Conservation (phyloP, 2,113 vertebrate species). For the Parus major region DNA sequence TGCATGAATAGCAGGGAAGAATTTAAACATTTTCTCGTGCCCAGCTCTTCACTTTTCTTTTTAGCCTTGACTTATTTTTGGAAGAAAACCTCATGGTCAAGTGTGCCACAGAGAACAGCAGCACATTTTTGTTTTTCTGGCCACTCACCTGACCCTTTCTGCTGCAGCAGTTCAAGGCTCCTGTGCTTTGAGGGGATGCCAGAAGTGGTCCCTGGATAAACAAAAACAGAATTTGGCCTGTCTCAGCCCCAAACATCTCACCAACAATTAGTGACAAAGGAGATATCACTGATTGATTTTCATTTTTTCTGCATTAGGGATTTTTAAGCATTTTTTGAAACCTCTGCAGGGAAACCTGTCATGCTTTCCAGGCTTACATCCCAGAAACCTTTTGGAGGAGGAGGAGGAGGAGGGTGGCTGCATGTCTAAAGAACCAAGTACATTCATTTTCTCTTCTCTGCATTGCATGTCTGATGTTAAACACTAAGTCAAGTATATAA, state of each 20-base stretch:
- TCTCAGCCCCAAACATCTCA: background rate
- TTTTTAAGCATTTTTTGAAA: background rate
- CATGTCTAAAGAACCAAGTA: background rate
- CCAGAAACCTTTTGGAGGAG: background rate
- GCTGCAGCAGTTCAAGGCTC: background rate
- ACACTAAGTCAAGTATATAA: background rate
- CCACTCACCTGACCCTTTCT: background rate
- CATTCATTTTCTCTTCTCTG: background rate
- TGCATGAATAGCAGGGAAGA: background rate
- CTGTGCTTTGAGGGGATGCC: too few relatives aligned
- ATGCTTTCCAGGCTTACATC: accelerated
- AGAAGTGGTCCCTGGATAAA: background rate
- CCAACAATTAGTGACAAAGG: background rate
- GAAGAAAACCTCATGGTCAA: background rate
- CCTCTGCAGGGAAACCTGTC: background rate
- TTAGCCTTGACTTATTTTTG: background rate
- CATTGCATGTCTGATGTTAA: background rate
- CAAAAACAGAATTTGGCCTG: background rate
- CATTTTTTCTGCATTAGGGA: background rate
- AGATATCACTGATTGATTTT: background rate
- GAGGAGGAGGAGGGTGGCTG: background rate
- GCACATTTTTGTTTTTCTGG: background rate
- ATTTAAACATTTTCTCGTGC: background rate
- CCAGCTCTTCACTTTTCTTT: background rate
- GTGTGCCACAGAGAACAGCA: background rate